Base-by-base conservation (phyloP, 2,888 invertebrate species). In the Amorpha juglandis region DNA sequence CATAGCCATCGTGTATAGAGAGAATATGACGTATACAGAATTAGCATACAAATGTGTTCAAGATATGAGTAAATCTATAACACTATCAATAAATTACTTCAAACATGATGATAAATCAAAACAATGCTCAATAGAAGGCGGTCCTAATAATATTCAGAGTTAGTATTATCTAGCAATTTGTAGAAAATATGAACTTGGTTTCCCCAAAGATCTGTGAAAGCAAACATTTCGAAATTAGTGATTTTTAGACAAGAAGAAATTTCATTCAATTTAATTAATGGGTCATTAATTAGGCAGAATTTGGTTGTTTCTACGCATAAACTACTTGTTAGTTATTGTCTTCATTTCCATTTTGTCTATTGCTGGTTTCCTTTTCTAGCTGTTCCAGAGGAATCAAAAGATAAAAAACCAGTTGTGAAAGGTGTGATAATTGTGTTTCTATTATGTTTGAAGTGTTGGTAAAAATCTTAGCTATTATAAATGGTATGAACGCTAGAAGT, bases 1-100 rank as follows among this genome's bases (percentile, higher is more conserved):
- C 9, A 94, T 96, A 69, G 94, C 94, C 48, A 78, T 95, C 38
- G 74, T 95, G 19, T 95, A 95, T 77, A 94, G 95, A 76, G 96
- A 96, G 82, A 95, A 95, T 64, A 84, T 85, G 83, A 79, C 84
- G 0, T 83, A 87, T 52, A 45, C 42, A 9, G 84, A 90, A 67
- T 82, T 78, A 27, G 72, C 69, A 0, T 50, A 42, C 1, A 67
- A 78, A 7, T 79, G 78, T 53, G 12, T 76, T 0, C 75, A 76
- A 0, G 70, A 78, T 14, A 0, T 76, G 1, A 84, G 77, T 68
- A 68, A 69, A 6, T 77, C 67, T n/a, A n/a, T n/a, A n/a, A n/a
- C n/a, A n/a, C n/a, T n/a, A 27, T 11, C 84, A 0, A 50, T 27
- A 0, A 7, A 67, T 0, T 68, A 68, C 62, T 64, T 58, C 14